Percentiles rank a stretch among this genome's conserved stretches.
phyloP scores from a whole-genome alignment of 92 coral and sea anemone species.

The Plumapathes pennacea region DNA sequence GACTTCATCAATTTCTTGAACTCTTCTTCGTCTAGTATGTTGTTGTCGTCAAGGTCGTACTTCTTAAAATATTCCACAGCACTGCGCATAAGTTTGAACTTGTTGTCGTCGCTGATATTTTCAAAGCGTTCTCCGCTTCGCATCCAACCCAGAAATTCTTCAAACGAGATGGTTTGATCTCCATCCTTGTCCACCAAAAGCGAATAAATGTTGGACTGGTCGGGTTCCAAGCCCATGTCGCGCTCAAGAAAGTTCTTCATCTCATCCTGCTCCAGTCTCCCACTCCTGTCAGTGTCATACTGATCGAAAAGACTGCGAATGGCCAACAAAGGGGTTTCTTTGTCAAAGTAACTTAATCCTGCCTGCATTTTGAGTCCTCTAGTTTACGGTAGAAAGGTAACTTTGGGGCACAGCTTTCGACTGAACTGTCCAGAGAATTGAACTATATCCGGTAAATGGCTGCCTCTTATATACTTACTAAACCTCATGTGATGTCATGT shows the following conservation, averaged over 20 bases:
- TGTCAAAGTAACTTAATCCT: constrained; percentile 59
- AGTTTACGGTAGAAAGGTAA: no score
- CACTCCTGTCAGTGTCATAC: constrained; percentile 60
- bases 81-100: constrained; percentile 39
- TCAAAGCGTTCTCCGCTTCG: constrained; percentile 71
- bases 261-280: constrained; percentile 56
- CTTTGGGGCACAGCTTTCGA: no score
- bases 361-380: constrained; percentile 61
- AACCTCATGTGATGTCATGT: no score
- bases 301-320: constrained; percentile 67
- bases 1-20: constrained; percentile 53
- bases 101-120: constrained; percentile 43
- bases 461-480: no score
- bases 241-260: constrained; percentile 42
- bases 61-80: constrained; percentile 56
- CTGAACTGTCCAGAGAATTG: no score
- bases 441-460: no score
- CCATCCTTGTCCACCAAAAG: constrained; percentile 65
- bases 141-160: constrained; percentile 67
- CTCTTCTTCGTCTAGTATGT: constrained; percentile 43
- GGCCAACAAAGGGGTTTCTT: constrained; percentile 51
- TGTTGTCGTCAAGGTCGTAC: constrained; percentile 48
- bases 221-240: constrained; percentile 58
- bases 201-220: constrained; percentile 55
- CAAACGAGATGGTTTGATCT: constrained; percentile 66